These are phyloP conservation scores for Dreissena polymorpha DNA, from an alignment of 1,140 invertebrate genomes.

Conservation along the genomic window DNA sequence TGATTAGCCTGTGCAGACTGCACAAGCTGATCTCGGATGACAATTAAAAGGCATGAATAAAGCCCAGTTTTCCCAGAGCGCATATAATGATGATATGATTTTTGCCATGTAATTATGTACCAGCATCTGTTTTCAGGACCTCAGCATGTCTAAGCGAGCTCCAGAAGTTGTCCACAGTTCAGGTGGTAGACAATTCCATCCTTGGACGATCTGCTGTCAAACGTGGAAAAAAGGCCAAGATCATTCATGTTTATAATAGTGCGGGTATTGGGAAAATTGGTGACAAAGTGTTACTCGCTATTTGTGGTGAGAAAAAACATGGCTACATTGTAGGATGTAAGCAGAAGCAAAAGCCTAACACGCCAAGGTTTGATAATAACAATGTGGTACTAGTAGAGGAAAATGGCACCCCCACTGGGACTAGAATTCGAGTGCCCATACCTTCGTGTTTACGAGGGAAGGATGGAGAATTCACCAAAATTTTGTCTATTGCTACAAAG, in stretches of 20 bases:
- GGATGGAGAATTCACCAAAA: constrained; percentile 93
- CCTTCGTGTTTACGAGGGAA: constrained; percentile 93
- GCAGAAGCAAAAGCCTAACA: constrained; percentile 89
- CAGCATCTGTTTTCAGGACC: constrained; percentile 63
- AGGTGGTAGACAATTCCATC: constrained; percentile 97
- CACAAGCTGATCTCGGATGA: no score
- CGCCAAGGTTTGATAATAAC: constrained; percentile 97
- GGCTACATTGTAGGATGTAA: constrained; percentile 95
- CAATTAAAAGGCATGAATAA: no score
- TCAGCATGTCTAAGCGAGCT: constrained; percentile 72
- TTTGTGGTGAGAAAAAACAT: constrained; percentile 98
- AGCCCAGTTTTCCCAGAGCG: no score
- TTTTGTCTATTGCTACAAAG: constrained; percentile 94
- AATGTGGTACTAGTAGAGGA: constrained; percentile 98
- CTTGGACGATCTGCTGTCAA: constrained; percentile 96
- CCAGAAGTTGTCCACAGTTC: constrained; percentile 85
- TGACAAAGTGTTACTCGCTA: constrained; percentile 91
- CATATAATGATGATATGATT: no score
- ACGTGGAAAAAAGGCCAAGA: constrained; percentile 93
- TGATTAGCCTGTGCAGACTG: no score
- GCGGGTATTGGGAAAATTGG: constrained; percentile 85
- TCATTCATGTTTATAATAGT: constrained; percentile 82
- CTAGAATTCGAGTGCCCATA: constrained; percentile 96
- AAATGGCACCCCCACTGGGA: constrained; percentile 94
- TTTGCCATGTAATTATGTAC: background rate